phyloP scores from a whole-genome alignment of 2,113 vertebrate genomes.

The Cheirogaleus medius region DNA sequence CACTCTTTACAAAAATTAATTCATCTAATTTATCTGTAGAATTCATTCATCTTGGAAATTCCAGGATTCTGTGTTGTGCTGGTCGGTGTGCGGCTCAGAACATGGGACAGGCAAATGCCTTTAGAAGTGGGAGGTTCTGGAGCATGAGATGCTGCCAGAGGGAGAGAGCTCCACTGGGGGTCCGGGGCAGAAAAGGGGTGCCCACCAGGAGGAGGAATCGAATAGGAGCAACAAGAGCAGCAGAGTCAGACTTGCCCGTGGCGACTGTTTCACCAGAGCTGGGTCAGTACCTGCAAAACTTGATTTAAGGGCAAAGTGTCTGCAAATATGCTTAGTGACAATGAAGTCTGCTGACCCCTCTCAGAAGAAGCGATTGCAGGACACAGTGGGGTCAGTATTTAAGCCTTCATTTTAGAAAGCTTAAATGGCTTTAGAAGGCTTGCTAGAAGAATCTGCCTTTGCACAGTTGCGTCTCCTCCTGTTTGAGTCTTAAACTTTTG shows the following conservation, averaged over 20 bases:
- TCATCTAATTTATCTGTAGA: background rate
- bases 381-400: background rate
- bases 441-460: background rate
- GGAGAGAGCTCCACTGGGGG: background rate
- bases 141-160: background rate
- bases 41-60: background rate
- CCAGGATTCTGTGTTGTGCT: background rate
- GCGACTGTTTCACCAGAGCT: background rate
- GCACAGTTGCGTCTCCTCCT: background rate
- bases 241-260: background rate
- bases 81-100: background rate
- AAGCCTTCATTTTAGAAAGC: background rate
- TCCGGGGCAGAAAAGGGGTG: background rate
- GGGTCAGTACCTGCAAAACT: background rate
- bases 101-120: background rate
- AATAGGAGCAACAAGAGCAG: rapidly evolving
- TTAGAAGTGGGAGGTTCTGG: background rate
- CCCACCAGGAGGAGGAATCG: too few species aligned
- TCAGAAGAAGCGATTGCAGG: background rate
- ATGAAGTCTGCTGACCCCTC: background rate
- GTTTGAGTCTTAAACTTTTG: background rate
- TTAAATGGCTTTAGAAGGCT: too few species aligned
- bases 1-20: background rate
- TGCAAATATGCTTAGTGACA: background rate
- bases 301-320: background rate